These are phyloP conservation scores for Nephrotoma guestfalica DNA, from an alignment of 2,888 invertebrate genomes.

Conservation along the genomic window DNA sequence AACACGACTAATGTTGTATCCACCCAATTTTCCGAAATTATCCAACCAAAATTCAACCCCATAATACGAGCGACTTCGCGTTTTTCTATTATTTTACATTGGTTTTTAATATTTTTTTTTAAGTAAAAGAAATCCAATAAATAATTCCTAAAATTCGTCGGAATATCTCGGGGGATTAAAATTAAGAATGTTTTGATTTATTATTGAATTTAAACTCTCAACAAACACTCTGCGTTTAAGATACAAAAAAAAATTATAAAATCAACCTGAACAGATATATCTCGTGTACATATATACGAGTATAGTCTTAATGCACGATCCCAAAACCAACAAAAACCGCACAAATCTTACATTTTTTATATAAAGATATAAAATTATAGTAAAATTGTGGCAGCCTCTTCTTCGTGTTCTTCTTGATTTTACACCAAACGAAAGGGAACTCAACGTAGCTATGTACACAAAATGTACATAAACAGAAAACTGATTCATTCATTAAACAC, in stretches of 20 bases:
- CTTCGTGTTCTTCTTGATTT: neutral
- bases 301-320: neutral
- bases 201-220: conserved; percentile 1
- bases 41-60: neutral
- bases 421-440: neutral
- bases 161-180: neutral
- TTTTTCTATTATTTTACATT: neutral
- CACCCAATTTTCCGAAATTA: neutral
- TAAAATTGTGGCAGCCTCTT: neutral
- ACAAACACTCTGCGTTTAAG: neutral
- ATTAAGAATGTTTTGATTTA: conserved; percentile 3
- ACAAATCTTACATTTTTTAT: neutral
- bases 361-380: neutral
- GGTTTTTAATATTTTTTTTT: neutral
- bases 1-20: neutral
- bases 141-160: neutral
- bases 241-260: neutral
- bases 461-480: neutral
- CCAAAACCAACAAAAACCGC: conserved; percentile 1
- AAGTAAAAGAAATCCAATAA: neutral
- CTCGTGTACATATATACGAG: neutral
- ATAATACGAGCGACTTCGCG: neutral
- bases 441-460: neutral
- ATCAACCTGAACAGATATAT: neutral
- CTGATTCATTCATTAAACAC: conserved; percentile 3